Conservation (phyloP, 2,113 vertebrate species). For the Prietella phreatophila region DNA sequence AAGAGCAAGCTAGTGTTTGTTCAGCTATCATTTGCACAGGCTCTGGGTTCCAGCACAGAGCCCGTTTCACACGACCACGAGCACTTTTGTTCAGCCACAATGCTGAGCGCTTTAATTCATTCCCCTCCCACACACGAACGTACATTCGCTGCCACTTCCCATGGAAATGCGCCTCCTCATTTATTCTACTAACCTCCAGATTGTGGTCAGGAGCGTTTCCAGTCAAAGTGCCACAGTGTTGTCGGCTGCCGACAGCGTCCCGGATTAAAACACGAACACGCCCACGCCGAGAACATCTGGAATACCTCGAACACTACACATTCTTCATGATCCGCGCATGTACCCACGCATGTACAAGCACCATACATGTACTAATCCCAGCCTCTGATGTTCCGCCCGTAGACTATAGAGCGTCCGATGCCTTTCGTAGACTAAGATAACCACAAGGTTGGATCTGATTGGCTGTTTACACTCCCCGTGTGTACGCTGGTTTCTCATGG, state of each 20-base stretch:
- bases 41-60: slow-evolving; percentile 29
- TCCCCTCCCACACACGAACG: slow-evolving; percentile 22
- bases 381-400: not conserved
- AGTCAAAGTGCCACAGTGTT: slow-evolving; percentile 8
- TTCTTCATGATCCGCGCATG: slow-evolving; percentile 10
- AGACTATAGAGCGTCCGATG: not conserved
- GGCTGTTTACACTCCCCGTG: not conserved
- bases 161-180: slow-evolving; percentile 29
- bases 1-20: not conserved
- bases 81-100: slow-evolving; percentile 53
- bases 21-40: slow-evolving; percentile 15
- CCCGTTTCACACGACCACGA: slow-evolving; percentile 24
- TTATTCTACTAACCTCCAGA: not conserved
- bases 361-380: not conserved
- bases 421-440: not conserved
- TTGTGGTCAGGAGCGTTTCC: not conserved
- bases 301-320: slow-evolving; percentile 4
- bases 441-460: not conserved
- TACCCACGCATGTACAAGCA: not conserved
- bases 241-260: not conserved
- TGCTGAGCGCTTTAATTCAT: slow-evolving; percentile 32
- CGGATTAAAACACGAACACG: not conserved
- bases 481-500: not conserved
- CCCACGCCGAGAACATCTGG: slow-evolving; percentile 12
- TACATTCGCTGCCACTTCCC: slow-evolving; percentile 31